Percentiles rank a stretch among this genome's conserved stretches.
These are phyloP conservation scores for Pachyramphus minor DNA, from an alignment of 2,113 vertebrate genomes.

Conservation along the genomic window DNA sequence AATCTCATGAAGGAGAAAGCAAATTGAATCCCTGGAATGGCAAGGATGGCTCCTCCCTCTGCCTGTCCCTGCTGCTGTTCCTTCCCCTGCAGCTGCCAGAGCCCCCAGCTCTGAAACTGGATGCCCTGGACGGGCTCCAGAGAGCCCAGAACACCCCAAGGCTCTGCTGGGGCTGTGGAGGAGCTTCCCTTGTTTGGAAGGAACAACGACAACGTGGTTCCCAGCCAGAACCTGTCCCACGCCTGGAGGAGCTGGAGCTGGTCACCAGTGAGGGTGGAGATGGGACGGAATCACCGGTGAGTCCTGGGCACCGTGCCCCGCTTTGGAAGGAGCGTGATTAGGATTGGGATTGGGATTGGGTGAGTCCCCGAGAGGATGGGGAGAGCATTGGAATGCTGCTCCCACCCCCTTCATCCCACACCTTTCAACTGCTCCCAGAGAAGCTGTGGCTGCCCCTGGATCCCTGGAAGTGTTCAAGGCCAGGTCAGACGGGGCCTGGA, in stretches of 20 bases:
- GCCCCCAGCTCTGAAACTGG: not conserved
- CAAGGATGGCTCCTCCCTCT: not conserved
- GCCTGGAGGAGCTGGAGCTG: not conserved
- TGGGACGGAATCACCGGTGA: not conserved
- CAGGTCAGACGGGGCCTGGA: fast-evolving
- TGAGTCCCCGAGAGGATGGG: not conserved
- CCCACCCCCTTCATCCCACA: not conserved
- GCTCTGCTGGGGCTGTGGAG: not conserved
- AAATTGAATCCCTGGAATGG: not conserved
- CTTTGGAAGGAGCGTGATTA: not conserved
- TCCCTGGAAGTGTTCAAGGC: not conserved
- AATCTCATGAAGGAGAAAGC: not conserved
- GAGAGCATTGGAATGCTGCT: not conserved
- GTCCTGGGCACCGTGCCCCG: fast-evolving
- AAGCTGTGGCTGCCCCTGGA: not conserved
- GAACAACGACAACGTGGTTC: not conserved
- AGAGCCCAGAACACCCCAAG: not conserved
- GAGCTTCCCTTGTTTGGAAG: not conserved
- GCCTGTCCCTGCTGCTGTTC: not conserved
- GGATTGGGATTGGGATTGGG: not conserved
- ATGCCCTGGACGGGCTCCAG: not conserved
- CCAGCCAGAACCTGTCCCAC: not conserved
- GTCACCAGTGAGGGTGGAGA: not conserved
- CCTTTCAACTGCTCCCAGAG: not conserved
- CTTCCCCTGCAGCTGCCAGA: not conserved